Conservation (phyloP, 2,797 vertebrate species). For the Coracias cyanogaster region DNA sequence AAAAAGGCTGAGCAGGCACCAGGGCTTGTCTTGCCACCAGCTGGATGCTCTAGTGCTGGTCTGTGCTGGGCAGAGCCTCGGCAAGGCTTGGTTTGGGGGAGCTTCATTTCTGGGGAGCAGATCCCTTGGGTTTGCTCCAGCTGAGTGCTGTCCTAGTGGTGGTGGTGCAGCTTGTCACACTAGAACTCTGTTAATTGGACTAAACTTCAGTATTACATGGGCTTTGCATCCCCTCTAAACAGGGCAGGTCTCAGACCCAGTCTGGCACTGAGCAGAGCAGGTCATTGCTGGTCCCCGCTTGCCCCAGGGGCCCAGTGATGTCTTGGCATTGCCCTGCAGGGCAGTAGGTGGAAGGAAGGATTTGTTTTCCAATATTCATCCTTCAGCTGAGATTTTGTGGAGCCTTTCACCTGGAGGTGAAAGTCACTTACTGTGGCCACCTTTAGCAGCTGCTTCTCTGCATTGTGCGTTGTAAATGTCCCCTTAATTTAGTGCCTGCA, state of each 20-base stretch:
- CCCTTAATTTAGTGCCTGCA: slow-evolving; percentile 70
- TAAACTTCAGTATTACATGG: background rate
- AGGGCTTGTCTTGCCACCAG: background rate
- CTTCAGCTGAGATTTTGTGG: background rate
- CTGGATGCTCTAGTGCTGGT: background rate
- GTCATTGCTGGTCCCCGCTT: background rate
- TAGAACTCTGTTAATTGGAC: background rate
- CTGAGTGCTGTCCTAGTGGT: background rate
- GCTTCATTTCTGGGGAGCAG: background rate
- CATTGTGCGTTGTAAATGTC: slow-evolving; percentile 59
- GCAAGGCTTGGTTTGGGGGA: background rate
- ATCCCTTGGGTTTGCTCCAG: background rate
- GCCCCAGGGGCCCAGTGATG: background rate
- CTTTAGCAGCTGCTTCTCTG: slow-evolving; percentile 60
- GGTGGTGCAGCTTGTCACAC: background rate
- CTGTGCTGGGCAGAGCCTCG: background rate
- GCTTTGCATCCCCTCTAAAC: background rate
- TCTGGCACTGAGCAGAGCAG: background rate
- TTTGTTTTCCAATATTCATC: background rate
- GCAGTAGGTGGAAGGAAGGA: background rate
- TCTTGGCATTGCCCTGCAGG: background rate
- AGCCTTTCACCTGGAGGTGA: slow-evolving; percentile 17
- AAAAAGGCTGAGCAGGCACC: background rate
- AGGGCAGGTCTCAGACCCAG: background rate
- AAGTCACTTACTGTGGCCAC: background rate